A percentile compares a stretch with the other conserved stretches of the same genome.
Evolutionary conservation across 2,797 vertebrate genomes (phyloP).

Genomic region (Dendrocincla tyrannina): DNA sequence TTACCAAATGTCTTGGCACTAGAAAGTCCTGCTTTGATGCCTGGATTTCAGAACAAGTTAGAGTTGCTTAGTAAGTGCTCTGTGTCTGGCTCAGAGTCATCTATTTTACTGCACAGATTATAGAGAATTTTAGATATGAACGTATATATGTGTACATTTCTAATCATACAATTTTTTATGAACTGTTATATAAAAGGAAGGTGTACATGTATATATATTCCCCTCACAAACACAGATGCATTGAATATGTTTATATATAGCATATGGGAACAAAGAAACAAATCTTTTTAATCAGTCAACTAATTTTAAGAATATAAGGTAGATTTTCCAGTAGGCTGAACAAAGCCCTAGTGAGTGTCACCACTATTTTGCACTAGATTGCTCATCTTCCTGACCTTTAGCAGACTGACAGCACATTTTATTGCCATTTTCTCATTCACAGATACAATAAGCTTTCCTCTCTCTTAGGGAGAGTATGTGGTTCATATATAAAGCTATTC

Average conservation of each 20-base stretch:
- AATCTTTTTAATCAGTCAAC: background rate
- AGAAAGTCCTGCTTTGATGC: background rate
- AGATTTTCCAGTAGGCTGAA: background rate
- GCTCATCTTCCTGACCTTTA: background rate
- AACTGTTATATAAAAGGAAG: background rate
- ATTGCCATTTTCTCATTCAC: background rate
- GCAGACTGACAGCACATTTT: background rate
- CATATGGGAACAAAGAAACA: background rate
- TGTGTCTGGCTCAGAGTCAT: background rate
- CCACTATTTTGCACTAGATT: background rate
- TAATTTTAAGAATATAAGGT: background rate
- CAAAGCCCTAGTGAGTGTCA: background rate
- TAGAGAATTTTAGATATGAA: background rate
- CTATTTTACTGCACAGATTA: rapidly evolving
- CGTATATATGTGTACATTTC: background rate
- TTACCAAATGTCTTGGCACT: background rate
- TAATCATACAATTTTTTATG: background rate
- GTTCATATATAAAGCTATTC: background rate
- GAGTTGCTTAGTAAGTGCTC: background rate
- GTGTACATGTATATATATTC: background rate
- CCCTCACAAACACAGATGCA: background rate
- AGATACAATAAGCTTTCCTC: background rate
- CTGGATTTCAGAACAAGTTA: background rate
- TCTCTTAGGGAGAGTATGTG: background rate
- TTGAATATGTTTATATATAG: background rate